Conservation (phyloP, 2,113 vertebrate species). For the Rhizomys pruinosus region DNA sequence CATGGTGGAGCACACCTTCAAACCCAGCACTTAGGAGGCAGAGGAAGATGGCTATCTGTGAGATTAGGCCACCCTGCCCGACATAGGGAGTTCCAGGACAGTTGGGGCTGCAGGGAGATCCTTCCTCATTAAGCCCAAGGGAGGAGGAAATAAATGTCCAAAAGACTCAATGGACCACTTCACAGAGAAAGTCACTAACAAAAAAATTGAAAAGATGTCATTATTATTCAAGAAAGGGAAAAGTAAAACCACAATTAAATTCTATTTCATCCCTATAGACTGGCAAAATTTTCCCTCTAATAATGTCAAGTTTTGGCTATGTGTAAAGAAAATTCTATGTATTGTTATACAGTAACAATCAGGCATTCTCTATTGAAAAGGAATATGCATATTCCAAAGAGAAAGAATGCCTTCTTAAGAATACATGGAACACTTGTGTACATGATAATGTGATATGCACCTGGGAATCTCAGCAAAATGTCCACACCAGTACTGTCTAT, state of each 20-base stretch:
- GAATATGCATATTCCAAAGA: neutral
- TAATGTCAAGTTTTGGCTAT: conserved; percentile 7
- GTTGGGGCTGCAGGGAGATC: too few species aligned
- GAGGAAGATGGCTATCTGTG: too few species aligned
- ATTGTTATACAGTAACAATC: neutral
- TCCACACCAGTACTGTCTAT: neutral
- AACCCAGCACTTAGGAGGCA: too few species aligned
- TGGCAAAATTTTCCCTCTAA: neutral
- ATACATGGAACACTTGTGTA: neutral
- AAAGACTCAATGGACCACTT: neutral
- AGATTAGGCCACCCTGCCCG: too few species aligned
- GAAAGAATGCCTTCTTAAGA: neutral
- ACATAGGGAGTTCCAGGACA: too few species aligned
- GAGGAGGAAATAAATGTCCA: neutral
- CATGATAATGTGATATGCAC: neutral
- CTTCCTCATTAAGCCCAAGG: too few species aligned
- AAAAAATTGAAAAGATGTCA: conserved; percentile 29
- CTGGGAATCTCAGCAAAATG: neutral
- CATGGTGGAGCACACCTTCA: too few species aligned
- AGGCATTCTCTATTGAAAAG: conserved; percentile 1
- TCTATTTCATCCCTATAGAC: neutral
- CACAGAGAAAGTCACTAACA: neutral
- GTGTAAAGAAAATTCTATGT: neutral
- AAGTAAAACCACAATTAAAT: neutral
- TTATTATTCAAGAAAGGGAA: conserved; percentile 17